Evolutionary conservation across 37 sponge, comb jelly and placozoan species (phyloP), one percentile per base, ranked within the genome.

Genomic region (Hormiphora californensis): DNA sequence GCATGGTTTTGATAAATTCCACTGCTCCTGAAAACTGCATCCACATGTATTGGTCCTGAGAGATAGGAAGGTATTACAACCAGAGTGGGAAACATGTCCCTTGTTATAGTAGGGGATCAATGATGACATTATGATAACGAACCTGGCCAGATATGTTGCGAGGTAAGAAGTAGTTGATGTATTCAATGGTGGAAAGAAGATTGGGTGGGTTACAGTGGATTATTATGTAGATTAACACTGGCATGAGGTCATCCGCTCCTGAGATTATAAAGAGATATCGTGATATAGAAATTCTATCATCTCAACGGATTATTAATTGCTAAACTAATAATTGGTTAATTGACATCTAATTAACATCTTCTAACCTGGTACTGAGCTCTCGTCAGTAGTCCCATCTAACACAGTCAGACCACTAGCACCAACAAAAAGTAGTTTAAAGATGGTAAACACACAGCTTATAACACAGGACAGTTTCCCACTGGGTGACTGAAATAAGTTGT

Each of bases 161-260:
- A n/a, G 87, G 90, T 0, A 32, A 44, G 63, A 92, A 95, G 85
- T 89, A 90, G 86, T 90, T 69, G 9, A 95, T 86, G 68, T 69
- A 95, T 53, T 93, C 92, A 0, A 90, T 78, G 0, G 96, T 95
- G 28, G 96, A 95, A 36, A 92, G 92, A 21, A 93, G 88, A 54
- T 63, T 87, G 37, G 93, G 89, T n/a, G 96, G 96, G 88, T 95
- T 95, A 63, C 92, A 89, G 44, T 91, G 90, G 39, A 95, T 90
- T 1, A 95, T 62, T 27, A 93, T 68, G 63, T 93, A 95, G 22
- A 95, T 91, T 1, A 95, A 87, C 1, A 92, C 93, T 1, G 96
- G 96, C 86, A 95, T 89, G 32, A 91, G 68, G 67, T 95, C 96
- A 65, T 95, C 96, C 4, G 96, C 96, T 0, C 93, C 96, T 0